These are phyloP conservation scores for Arge pagana DNA, from an alignment of 2,888 invertebrate species.

Conservation along the genomic window DNA sequence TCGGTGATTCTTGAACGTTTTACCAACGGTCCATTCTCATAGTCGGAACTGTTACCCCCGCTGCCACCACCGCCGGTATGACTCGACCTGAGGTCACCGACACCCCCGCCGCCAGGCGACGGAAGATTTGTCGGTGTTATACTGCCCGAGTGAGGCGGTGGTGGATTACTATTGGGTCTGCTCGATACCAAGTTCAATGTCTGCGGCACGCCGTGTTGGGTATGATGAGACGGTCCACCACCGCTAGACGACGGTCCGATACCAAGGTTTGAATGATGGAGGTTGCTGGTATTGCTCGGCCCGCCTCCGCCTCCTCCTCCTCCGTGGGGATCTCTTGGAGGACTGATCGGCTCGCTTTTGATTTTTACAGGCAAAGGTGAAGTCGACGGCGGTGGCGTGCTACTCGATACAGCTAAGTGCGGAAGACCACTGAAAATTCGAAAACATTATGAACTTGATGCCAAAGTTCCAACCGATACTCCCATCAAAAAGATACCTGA, in stretches of 20 bases:
- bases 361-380: slow-evolving; percentile 86
- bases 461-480: too few species aligned
- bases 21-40: slow-evolving; percentile 69
- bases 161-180: slow-evolving; percentile 54
- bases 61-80: slow-evolving; percentile 60
- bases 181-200: slow-evolving; percentile 52
- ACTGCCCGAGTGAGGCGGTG: slow-evolving; percentile 66
- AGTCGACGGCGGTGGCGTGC: slow-evolving; percentile 76
- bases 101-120: slow-evolving; percentile 64
- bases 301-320: slow-evolving; percentile 50
- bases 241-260: slow-evolving; percentile 51
- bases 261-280: slow-evolving; percentile 56
- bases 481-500: slow-evolving; percentile 12
- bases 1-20: slow-evolving; percentile 89
- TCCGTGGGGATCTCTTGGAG: slow-evolving; percentile 80
- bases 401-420: slow-evolving; percentile 76
- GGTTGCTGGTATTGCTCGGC: slow-evolving; percentile 60
- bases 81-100: slow-evolving; percentile 62
- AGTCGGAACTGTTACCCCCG: slow-evolving; percentile 61
- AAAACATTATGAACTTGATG: slow-evolving; percentile 8
- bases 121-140: slow-evolving; percentile 84
- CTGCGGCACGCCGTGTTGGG: slow-evolving; percentile 45
- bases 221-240: slow-evolving; percentile 48
- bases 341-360: slow-evolving; percentile 95
- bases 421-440: slow-evolving; percentile 70